phyloP scores from a whole-genome alignment of 2,797 vertebrate genomes.

The Staurois parvus region DNA sequence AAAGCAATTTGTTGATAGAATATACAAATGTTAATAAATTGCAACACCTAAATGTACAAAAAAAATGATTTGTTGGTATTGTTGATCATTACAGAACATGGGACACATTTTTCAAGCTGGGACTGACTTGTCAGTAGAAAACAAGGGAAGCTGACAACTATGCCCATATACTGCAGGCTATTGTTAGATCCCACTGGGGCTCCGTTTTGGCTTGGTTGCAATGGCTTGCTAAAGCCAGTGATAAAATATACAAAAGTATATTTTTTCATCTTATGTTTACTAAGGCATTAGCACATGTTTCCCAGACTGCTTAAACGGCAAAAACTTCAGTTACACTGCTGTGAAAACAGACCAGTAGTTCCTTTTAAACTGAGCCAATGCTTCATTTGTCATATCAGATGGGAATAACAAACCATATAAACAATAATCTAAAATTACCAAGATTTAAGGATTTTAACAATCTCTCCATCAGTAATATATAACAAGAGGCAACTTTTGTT shows the following conservation, averaged over 20 bases:
- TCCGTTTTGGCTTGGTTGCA: conserved; percentile 13
- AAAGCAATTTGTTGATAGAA: too few relatives aligned
- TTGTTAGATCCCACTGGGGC: conserved; percentile 35
- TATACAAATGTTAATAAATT: too few relatives aligned
- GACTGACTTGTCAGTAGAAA: too few relatives aligned
- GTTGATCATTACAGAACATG: too few relatives aligned
- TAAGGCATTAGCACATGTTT: conserved; percentile 53
- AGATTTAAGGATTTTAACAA: conserved; percentile 14
- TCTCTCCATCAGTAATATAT: neutral
- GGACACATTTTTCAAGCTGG: too few relatives aligned
- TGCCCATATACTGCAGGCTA: neutral
- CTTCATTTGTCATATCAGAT: conserved; percentile 53
- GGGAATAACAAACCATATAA: conserved; percentile 46
- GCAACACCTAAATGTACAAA: too few relatives aligned
- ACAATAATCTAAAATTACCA: conserved; percentile 52
- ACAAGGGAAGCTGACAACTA: too few relatives aligned
- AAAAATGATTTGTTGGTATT: too few relatives aligned
- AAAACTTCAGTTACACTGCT: conserved; percentile 40
- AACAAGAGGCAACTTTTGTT: conserved; percentile 1
- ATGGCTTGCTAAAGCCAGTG: conserved; percentile 24
- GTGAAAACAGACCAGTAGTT: conserved; percentile 55
- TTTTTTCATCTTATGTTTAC: conserved; percentile 53
- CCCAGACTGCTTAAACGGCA: conserved; percentile 50
- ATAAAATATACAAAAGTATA: conserved; percentile 60
- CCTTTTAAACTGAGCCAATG: conserved; percentile 59